Base-by-base conservation (phyloP, 2,888 invertebrate genomes). In the Sabatieria punctata region DNA sequence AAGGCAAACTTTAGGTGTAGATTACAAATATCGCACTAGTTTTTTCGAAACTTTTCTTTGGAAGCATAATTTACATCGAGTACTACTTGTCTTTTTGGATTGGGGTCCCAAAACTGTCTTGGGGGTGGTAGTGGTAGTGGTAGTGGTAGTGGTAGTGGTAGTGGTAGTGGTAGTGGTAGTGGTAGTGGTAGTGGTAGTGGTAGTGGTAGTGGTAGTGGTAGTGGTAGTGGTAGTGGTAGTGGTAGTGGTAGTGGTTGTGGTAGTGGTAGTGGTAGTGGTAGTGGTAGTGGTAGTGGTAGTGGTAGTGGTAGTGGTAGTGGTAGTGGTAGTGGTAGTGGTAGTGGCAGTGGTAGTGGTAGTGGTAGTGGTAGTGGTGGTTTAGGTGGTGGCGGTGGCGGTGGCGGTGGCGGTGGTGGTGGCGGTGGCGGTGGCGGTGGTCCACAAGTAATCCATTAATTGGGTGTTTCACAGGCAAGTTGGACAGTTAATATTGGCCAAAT, bases 141-240 rank as follows among this genome's bases (percentile, higher is more conserved):
- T 11, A 22, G 39, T 13, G 11, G 18, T 39, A 22, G 39, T 39
- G 39, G 39, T 18, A n/a, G 39, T 18, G 18, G 39, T 39, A 22
- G 39, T 13, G 39, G 39, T 13, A 22, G 39, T 13, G 39, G 39
- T 13, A 22, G 39, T 13, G 39, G 39, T 13, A 22, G 39, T 11
- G 39, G 39, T 13, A 11, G 18, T 39, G 39, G 39, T 39, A 22
- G 39, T 18, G 18, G 39, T 18, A n/a, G 39, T 39, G 39, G 39
- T 13, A n/a, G 39, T 39, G 39, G 39, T 39, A 22, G 39, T 39
- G 39, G 39, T 13, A 22, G 39, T 39, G 39, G 39, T 13, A 22
- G 39, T 18, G 11, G 18, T 39, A 22, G 39, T 39, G 39, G 39
- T 18, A n/a, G 39, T 18, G 18, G 39, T 39, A 22, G 39, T 39